Base-by-base conservation (phyloP, 2,888 invertebrate genomes). In the Pecten maximus region DNA sequence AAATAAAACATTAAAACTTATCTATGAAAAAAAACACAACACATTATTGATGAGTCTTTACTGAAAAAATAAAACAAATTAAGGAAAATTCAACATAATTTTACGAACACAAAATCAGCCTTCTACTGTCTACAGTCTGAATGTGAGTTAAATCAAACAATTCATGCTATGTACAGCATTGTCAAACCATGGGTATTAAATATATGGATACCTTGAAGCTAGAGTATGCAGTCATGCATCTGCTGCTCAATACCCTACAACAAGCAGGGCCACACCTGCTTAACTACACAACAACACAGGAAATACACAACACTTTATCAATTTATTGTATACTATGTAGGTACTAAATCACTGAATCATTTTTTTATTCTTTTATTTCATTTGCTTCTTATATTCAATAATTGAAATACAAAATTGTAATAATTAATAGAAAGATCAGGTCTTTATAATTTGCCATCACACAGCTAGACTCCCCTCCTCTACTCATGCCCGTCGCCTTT, bases 241-340 rank as follows among this genome's bases (percentile, higher is more conserved):
- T 74, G 74, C 74, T 74, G 74, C 74, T 74, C 12, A 74, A 35
- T 35, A 74, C 74, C 74, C 74, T 74, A 74, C 74, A 74, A 74
- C 74, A 74, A 74, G 74, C 74, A 74, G 74, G 74, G 74, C 54
- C 54, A 54, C 54, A 54, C 54, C 54, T 54, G 54, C 54, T 74
- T 74, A 35, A 35, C 74, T 74, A 74, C 74, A 74, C 74, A 6
- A 74, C 74, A 74, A n/a, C 74, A 28, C 74, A 74, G 35, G 35
- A 23, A 35, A 44, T 6, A 28, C 74, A 8, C 74, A 74, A 74
- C 74, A 74, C 10, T 35, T 23, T 74, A 60, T 23, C 60, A 60
- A 1, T 60, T n/a, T 2, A 60, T 10, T 28, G 8, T 35, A 74
- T 3, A 35, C 28, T 35, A 44, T 74, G 35, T 74, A 74, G 74